A percentile compares a stretch with the other conserved stretches of the same genome.
Conservation (phyloP, 64 coral and sea anemone species). For the Actinia equina region DNA sequence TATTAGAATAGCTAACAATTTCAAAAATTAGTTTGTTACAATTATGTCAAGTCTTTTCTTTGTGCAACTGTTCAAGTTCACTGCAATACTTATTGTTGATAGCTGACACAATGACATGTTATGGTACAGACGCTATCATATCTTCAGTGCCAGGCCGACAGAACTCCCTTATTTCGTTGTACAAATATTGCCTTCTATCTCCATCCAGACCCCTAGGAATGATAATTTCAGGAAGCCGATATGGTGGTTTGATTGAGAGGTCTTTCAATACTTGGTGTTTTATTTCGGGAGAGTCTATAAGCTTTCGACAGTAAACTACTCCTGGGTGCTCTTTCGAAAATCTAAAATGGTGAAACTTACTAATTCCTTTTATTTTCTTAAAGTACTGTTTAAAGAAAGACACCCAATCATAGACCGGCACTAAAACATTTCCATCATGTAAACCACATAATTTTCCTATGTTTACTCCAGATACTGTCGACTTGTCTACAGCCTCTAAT, state of each 20-base stretch:
- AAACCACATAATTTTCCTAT: constrained; percentile 13
- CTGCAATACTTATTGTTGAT: no score
- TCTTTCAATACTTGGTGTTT: constrained; percentile 27
- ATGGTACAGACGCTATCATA: constrained; percentile 35
- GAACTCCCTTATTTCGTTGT: constrained; percentile 38
- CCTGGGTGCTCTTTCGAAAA: constrained; percentile 39
- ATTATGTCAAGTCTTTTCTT: no score
- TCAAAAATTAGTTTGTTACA: no score
- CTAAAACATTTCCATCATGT: constrained; percentile 18
- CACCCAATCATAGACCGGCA: constrained; percentile 35
- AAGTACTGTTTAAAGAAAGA: constrained; percentile 16
- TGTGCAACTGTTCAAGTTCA: no score
- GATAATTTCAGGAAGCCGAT: neutral
- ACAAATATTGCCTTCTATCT: constrained; percentile 29
- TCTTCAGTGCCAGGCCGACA: constrained; percentile 46
- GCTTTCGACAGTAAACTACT: constrained; percentile 18
- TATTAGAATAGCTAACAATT: no score
- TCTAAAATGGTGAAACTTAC: neutral
- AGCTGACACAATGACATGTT: no score
- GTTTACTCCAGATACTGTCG: constrained; percentile 15
- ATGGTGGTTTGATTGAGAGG: constrained; percentile 1
- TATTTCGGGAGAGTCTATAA: constrained; percentile 18
- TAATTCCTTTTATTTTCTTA: neutral
- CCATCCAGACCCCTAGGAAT: neutral
- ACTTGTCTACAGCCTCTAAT: constrained; percentile 26